Evolutionary conservation across 2,113 vertebrate genomes (phyloP).

Genomic region (Perca fluviatilis): DNA sequence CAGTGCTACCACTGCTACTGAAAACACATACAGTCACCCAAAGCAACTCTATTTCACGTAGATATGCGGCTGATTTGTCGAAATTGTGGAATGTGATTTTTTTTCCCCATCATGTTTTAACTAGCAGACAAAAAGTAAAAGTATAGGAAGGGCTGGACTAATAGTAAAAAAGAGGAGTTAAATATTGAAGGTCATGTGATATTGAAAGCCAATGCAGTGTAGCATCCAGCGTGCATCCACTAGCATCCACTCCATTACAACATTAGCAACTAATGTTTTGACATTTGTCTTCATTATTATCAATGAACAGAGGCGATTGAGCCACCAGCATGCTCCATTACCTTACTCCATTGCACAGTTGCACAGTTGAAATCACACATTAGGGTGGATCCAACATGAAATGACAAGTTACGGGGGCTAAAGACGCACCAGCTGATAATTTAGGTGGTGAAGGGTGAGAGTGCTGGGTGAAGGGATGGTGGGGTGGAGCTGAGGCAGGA

Average conservation of each 20-base stretch:
- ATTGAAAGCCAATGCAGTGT: constrained; percentile 77
- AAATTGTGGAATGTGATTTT: constrained; percentile 21
- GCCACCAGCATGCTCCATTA: constrained; percentile 86
- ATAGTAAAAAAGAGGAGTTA: constrained; percentile 35
- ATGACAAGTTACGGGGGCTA: constrained; percentile 81
- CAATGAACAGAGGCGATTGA: constrained; percentile 86
- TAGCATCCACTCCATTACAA: constrained; percentile 84
- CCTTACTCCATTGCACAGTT: constrained; percentile 83
- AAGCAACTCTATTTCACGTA: constrained; percentile 61
- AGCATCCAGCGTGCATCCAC: constrained; percentile 73
- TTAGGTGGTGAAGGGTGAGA: constrained; percentile 61
- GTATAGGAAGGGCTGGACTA: not conserved
- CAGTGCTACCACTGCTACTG: constrained; percentile 51
- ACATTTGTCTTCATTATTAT: constrained; percentile 91
- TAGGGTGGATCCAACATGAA: constrained; percentile 85
- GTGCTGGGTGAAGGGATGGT: constrained; percentile 43
- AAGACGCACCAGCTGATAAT: constrained; percentile 79
- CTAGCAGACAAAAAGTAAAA: constrained; percentile 23
- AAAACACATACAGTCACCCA: constrained; percentile 43
- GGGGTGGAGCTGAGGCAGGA: constrained; percentile 51
- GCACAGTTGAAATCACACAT: constrained; percentile 87
- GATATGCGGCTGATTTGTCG: constrained; percentile 34
- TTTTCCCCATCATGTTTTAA: constrained; percentile 10
- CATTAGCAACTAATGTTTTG: constrained; percentile 87
- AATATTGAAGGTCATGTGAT: constrained; percentile 81